Evolutionary conservation across 2,888 invertebrate genomes (phyloP), one percentile per base, ranked within the genome.

Genomic region (Lamproptera curius): DNA sequence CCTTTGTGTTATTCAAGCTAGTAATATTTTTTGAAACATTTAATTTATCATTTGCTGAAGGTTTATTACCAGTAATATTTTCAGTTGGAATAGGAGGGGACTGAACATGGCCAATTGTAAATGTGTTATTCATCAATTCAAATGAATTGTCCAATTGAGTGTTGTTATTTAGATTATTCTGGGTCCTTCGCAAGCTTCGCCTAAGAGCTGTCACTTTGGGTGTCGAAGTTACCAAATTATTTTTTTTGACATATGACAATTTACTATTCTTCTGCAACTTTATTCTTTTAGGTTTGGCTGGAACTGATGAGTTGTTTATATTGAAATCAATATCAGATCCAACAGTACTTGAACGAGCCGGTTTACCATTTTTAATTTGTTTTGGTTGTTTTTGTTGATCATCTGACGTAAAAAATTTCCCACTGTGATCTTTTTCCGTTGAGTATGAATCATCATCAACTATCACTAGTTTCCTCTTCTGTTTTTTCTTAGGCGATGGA

Each of bases 261-360:
- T 63, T 59, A 41, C 51, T 70, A 35, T 58, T 70, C 50, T 69
- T 78, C 47, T 71, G 70, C 28, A 66, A 46, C 54, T 70, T 80
- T 0, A 54, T 50, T 52, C 61, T 70, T 57, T 76, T 85, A 10
- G 63, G 54, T 52, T 78, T 85, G 2, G 61, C 63, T 52, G 65
- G 66, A 6, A 66, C 53, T 1, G 74, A 69, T n/a, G 69, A 63
- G 16, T 70, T 74, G 61, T 77, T 84, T 26, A 84, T 78, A 59
- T 82, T 77, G 51, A 85, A 82, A 50, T 84, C 81, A 15, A 77
- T 55, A 54, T 83, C 75, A 2, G 82, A 82, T 3, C 68, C 72
- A 1, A 70, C 41, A 1, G 68, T 67, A 10, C 73, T 74, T 1
- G 31, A 31, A 11, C 11, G 11, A 11, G 11, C 31, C 3, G 77